Percentiles rank a stretch among this genome's conserved stretches.
Conservation (phyloP, 2,888 invertebrate species). For the Dysmachus trigonus region DNA sequence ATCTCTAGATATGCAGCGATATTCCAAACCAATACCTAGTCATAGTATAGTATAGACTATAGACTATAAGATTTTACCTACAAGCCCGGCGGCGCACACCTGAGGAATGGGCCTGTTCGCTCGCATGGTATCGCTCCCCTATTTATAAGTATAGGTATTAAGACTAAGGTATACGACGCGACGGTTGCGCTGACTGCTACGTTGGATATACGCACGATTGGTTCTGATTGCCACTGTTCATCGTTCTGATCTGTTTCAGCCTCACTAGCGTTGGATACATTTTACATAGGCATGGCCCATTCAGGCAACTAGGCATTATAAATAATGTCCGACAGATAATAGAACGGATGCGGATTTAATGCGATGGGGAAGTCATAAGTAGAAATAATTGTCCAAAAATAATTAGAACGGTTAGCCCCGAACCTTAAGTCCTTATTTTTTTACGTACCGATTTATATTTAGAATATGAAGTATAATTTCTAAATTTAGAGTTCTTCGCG, state of each 20-base stretch:
- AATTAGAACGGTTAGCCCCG: no score
- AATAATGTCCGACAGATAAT: neutral
- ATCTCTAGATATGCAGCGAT: neutral
- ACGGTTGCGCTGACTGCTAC: neutral
- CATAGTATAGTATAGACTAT: neutral
- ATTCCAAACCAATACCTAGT: neutral
- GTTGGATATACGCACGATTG: conserved; percentile 15
- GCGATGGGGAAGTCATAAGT: neutral
- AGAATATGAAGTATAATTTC: no score
- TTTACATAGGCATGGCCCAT: neutral
- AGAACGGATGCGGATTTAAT: conserved; percentile 4
- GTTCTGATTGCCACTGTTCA: conserved; percentile 13
- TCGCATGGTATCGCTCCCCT: neutral
- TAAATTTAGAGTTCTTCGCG: no score
- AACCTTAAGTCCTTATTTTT: no score
- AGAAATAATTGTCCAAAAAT: neutral
- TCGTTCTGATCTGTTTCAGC: neutral
- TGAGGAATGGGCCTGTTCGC: neutral
- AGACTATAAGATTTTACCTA: neutral
- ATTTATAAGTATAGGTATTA: neutral
- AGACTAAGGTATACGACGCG: neutral
- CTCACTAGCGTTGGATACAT: neutral
- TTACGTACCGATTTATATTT: no score
- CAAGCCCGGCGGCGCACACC: neutral
- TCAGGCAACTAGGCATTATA: neutral